Base-by-base conservation (phyloP, 2,113 vertebrate species). In the Maccullochella peelii region DNA sequence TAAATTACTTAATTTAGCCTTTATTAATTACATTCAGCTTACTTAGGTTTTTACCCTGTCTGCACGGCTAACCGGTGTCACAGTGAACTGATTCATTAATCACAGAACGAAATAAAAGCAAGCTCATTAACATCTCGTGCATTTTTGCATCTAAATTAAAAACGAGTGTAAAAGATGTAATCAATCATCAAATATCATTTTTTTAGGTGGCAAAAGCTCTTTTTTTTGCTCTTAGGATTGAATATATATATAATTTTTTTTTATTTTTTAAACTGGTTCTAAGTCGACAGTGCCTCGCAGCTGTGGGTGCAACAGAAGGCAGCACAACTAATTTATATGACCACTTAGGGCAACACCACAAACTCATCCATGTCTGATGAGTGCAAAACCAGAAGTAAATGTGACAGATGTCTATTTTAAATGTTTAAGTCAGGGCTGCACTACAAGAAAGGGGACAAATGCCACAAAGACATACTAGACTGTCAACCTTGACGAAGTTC, bases 1-100 rank as follows among this genome's bases (percentile, higher is more conserved):
- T 66, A 49, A 79, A 78, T 74, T 68, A 81, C 14, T 55, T 30
- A 0, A 72, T 74, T 84, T 52, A 42, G 33, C 16, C 6, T 50
- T 58, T 44, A 59, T 80, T 87, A 83, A 73, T 80, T 44, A 44
- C 20, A 62, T 55, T 62, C 25, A 67, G 61, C 42, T 65, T 52
- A 50, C 38, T n/a, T n/a, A n/a, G 14, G 44, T 61, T 84, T 72
- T 27, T 23, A 44, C 20, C n/a, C 9, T 11, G 40, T 25, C 2
- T 8, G 27, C 27, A 8, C 8, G 1, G 25, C 66, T 67, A 23
- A 54, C 61, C 18, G 50, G 61, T 5, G 7, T 52, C 67, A 63
- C 30, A 61, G 33, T 16, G 55, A 49, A 52, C 1, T 0, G 20
- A 36, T 58, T 72, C 14, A 73, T 62, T 62, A 57, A 55, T 69